These are phyloP conservation scores for Oxygymnocypris stewartii DNA, from an alignment of 2,113 vertebrate species.

Conservation along the genomic window DNA sequence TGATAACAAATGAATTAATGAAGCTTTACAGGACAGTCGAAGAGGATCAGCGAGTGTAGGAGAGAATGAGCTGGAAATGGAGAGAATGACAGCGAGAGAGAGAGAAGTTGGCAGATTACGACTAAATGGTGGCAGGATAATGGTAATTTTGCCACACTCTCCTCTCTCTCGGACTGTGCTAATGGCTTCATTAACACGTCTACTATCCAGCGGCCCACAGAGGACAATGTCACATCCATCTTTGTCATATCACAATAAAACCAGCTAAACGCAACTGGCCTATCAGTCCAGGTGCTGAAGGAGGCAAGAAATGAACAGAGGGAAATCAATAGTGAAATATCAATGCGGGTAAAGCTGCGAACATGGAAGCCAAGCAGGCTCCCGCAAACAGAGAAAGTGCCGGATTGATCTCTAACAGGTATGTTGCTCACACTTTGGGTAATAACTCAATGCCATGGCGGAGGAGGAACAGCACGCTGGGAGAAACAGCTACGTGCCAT, in stretches of 20 bases:
- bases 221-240: conserved; percentile 82
- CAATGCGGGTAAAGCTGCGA: conserved; percentile 43
- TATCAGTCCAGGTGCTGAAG: conserved; percentile 68
- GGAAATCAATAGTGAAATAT: conserved; percentile 58
- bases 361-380: conserved; percentile 35
- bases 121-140: conserved; percentile 85
- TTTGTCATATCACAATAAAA: conserved; percentile 85
- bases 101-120: conserved; percentile 82
- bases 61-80: conserved; percentile 49
- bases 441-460: conserved; percentile 51
- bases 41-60: conserved; percentile 68
- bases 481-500: conserved; percentile 47
- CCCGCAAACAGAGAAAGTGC: conserved; percentile 33
- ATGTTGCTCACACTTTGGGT: conserved; percentile 54
- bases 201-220: conserved; percentile 79
- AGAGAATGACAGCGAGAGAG: conserved; percentile 39
- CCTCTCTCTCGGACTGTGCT: conserved; percentile 82
- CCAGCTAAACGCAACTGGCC: conserved; percentile 78
- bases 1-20: conserved; percentile 59
- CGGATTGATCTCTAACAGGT: conserved; percentile 58
- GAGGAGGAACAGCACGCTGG: conserved; percentile 42
- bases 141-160: conserved; percentile 85
- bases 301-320: conserved; percentile 48
- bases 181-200: conserved; percentile 88
- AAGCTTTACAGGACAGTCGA: conserved; percentile 65